Evolutionary conservation across 2,113 vertebrate species (phyloP), one percentile per base, ranked within the genome.

Genomic region (Brachionichthys hirsutus): DNA sequence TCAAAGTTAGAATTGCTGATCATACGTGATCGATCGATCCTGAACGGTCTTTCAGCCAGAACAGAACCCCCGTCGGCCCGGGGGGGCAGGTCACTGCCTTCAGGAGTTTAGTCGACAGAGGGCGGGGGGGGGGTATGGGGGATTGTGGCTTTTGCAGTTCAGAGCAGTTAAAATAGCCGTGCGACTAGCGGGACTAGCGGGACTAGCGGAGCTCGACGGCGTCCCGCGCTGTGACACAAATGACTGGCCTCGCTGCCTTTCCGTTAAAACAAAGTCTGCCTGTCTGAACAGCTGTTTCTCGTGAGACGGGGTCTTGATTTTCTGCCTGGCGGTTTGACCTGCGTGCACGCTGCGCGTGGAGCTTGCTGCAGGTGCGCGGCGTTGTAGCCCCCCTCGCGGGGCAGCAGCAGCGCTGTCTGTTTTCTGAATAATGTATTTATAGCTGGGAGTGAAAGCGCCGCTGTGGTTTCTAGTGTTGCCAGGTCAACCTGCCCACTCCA

Each of bases 61-160:
- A n/a, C n/a, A n/a, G n/a, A n/a, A n/a, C n/a, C n/a, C n/a, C n/a
- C 67, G 50, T 61, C 70, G 83, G 77, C 77, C 67, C 80, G 85
- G 83, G 78, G 84, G 80, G 38, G 72, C 82, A 84, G 88, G 77
- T 89, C 84, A 83, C 76, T 51, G 35, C n/a, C n/a, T n/a, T n/a
- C n/a, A n/a, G n/a, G n/a, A n/a, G n/a, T n/a, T n/a, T n/a, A n/a
- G n/a, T n/a, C n/a, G n/a, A n/a, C n/a, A n/a, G n/a, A n/a, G n/a
- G n/a, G n/a, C n/a, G n/a, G n/a, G n/a, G n/a, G n/a, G n/a, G n/a
- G n/a, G n/a, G n/a, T n/a, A n/a, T n/a, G 3, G 85, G 87, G 86
- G 82, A 87, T 85, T 88, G 80, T 89, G 88, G 88, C 80, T 80
- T 87, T 88, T 88, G 84, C 77, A 83, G 87, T 88, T 86, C 85